Evolutionary conservation across 1,140 invertebrate species (phyloP), one percentile per base, ranked within the genome.

Genomic region (Cotesia vestalis): DNA sequence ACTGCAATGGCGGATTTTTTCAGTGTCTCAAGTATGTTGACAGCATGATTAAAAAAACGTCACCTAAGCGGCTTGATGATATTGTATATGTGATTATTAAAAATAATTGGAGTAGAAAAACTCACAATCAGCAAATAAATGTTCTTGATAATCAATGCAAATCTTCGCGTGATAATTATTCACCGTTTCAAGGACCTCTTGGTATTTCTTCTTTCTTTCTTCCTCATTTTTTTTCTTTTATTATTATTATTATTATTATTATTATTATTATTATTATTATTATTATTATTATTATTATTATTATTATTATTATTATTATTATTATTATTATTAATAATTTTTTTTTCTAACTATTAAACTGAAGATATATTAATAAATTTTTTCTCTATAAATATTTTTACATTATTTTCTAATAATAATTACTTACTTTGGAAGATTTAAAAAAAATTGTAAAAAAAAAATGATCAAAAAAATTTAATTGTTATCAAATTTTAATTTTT

Each of bases 21-120:
- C 80, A 81, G 51, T 91, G 91, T 77, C 80, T 91, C 2, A 82
- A 84, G 63, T 91, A 91, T 80, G 78, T 91, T 17, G 82, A 88
- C 61, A 84, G 80, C 12, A 81, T 84, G 70, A 78, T 88, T 66
- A 72, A 69, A 1, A 69, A 72, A n/a, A 79, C 76, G 9, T 63
- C 75, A 40, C 78, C 90, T 46, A 85, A 76, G 68, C 82, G 89
- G 60, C 75, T 78, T 36, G 87, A 88, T 69, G 90, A 90, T 77
- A 88, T 88, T 6, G 69, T 81, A 1, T 84, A 85, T 35, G 77
- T 89, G 12, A 85, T 89, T 27, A 81, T 81, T 57, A 77, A 87
- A 75, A 85, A 87, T 60, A 78, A 85, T 11, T 89, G 87, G 89
- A 79, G 71, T 11, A 66, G 59, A 9, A 5, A 38, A 12, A 81